Percentiles rank a stretch among this genome's conserved stretches.
Evolutionary conservation across 2,113 vertebrate species (phyloP).

Genomic region (Poecile atricapillus): DNA sequence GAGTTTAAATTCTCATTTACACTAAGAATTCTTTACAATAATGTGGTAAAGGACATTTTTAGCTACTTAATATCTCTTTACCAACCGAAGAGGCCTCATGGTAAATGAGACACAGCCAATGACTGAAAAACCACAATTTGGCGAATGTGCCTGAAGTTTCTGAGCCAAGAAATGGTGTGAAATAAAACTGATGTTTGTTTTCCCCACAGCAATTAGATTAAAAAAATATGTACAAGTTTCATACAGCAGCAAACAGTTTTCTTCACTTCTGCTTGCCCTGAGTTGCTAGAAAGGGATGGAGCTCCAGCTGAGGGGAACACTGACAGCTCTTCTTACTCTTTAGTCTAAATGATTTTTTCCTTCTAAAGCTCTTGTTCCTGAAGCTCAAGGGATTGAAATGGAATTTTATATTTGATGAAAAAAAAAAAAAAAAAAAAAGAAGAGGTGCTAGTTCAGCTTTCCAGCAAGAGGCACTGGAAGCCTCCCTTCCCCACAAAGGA

Average conservation of each 20-base stretch:
- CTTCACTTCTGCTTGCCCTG: slow-evolving; percentile 31
- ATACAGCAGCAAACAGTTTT: slow-evolving; percentile 52
- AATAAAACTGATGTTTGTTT: slow-evolving; percentile 64
- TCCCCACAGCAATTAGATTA: slow-evolving; percentile 57
- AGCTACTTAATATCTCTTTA: slow-evolving; percentile 51
- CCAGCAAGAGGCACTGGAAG: slow-evolving; percentile 6
- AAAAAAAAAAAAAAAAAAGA: neutral
- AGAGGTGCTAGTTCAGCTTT: slow-evolving; percentile 10
- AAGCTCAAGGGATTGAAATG: neutral
- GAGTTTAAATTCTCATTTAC: slow-evolving; percentile 32
- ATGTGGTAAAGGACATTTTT: slow-evolving; percentile 33
- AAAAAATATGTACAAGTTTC: slow-evolving; percentile 58
- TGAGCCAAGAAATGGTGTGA: slow-evolving; percentile 62
- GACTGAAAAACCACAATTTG: slow-evolving; percentile 60
- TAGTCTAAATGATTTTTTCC: neutral
- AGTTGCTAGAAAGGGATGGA: slow-evolving; percentile 48
- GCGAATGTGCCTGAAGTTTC: neutral
- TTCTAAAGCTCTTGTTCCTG: neutral
- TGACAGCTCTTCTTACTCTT: neutral
- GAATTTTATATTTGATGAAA: neutral
- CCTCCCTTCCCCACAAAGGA: neutral
- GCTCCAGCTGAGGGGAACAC: neutral
- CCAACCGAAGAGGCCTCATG: slow-evolving; percentile 54
- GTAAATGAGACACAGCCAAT: slow-evolving; percentile 39
- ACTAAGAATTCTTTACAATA: slow-evolving; percentile 43